Base-by-base conservation (phyloP, 1,140 invertebrate species). In the Drosophila nikananu region DNA sequence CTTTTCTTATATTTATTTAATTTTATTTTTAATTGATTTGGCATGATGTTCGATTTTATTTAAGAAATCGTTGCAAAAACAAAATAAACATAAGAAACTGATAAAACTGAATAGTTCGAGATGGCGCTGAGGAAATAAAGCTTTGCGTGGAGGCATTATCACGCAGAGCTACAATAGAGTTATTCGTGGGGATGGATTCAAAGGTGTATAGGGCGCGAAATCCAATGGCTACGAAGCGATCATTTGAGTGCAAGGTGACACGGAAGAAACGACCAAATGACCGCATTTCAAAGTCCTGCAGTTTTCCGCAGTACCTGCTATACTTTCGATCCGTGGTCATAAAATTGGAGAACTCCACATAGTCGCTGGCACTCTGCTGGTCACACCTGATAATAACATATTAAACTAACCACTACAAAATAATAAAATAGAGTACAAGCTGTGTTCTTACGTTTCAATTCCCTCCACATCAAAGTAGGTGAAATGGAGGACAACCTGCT, bases 341-440 rank as follows among this genome's bases (percentile, higher is more conserved):
- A 86, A 96, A 98, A 94, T 99, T 99, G 17, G 97, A 98, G 93
- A 99, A 98, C 93, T 98, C 97, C 37, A 99, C 96, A 93, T 97
- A 99, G 93, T 99, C 98, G 86, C 97, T 98, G 5, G 97, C 96
- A 13, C 97, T 97, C 46, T 95, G 94, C 51, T 96, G 96, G 84
- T 97, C 96, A 92, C 98, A 99, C 75, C 98, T 98, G 93, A 27
- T 25, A 65, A 55, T 15, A 12, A 60, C 42, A 39, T 8, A 32
- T 27, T 30, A 23, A 1, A 27, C 13, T 21, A 3, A 1, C 27
- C 19, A 9, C n/a, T 19, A 37, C 6, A 19, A 39, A 9, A 32
- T 10, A 9, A 48, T 19, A 25, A 27, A 25, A n/a, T 3, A 15
- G 37, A 37, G 51, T 3, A 42, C 3, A 41, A 15, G 8, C 25